These are phyloP conservation scores for Mimachlamys varia DNA, from an alignment of 2,888 invertebrate species.

Conservation along the genomic window DNA sequence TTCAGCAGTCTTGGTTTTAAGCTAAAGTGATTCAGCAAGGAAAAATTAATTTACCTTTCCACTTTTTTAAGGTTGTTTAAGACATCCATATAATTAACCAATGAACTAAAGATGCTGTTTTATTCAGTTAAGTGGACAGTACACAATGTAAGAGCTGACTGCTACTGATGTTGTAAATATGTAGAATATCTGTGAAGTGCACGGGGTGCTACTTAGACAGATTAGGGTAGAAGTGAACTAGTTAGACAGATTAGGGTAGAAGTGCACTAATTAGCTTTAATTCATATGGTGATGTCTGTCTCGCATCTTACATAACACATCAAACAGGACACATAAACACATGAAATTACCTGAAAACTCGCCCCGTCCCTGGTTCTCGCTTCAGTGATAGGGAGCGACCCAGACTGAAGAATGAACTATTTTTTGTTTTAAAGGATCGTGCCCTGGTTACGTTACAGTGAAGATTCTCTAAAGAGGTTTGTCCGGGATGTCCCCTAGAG, in stretches of 20 bases:
- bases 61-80: too few species aligned
- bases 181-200: too few species aligned
- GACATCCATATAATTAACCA: too few species aligned
- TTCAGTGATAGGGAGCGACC: background rate
- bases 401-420: slow-evolving; percentile 16
- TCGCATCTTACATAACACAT: background rate
- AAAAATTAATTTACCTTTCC: too few species aligned
- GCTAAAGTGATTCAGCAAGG: too few species aligned
- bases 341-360: background rate
- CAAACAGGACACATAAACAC: background rate
- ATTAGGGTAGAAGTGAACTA: background rate
- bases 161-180: too few species aligned
- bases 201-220: background rate
- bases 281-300: background rate
- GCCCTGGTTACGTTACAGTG: background rate
- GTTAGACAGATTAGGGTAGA: background rate
- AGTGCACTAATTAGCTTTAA: background rate
- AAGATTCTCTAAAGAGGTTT: background rate
- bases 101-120: too few species aligned
- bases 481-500: background rate
- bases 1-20: too few species aligned
- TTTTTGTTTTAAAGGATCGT: slow-evolving; percentile 29
- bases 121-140: too few species aligned
- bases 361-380: slow-evolving; percentile 11
- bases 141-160: too few species aligned